Base-by-base conservation (phyloP, 1,140 invertebrate genomes). In the Gonatopus flavifemur region DNA sequence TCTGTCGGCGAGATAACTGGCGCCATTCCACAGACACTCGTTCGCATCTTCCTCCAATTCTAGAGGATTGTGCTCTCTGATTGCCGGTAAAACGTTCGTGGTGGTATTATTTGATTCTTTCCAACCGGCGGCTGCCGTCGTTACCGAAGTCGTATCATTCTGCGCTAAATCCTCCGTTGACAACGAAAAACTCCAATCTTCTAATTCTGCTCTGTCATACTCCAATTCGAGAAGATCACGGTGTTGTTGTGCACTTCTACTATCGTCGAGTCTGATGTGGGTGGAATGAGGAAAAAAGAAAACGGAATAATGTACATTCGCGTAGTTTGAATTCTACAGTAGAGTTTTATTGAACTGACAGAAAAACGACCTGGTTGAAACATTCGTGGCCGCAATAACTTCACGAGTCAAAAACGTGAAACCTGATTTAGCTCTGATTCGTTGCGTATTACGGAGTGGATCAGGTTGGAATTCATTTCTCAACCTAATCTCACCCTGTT, bases 161-260 rank as follows among this genome's bases (percentile, higher is more conserved):
- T 83, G 80, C 55, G 77, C 76, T 39, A 86, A 69, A 69, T 88
- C 85, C 64, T 88, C 86, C 48, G 80, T 84, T 3, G 87, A 88
- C 30, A 88, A 64, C 30, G 84, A 85, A 67, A 89, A 81, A 65
- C 85, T 89, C 88, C 88, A 90, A 64, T 90, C 88, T 75, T 89
- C 88, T 41, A 90, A 69, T 70, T 90, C 88, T 4, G 87, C 83
- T 55, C 83, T 81, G 64, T 88, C 87, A 60, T 88, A 89, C 65
- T 88, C 86, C 54, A 88, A 74, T 62, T 87, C 86, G 25, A 86
- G 76, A 38, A 86, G 67, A 64, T 86, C 85, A 52, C 84, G 76
- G 59, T 87, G 84, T 54, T 87, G 83, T 59, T 86, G 84, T 1
- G 83, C 81, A 47, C 83, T 84, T 56, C 85, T 75, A 0, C 85